Evolutionary conservation across 2,113 vertebrate genomes (phyloP).

Genomic region (Platysternon megacephalum): DNA sequence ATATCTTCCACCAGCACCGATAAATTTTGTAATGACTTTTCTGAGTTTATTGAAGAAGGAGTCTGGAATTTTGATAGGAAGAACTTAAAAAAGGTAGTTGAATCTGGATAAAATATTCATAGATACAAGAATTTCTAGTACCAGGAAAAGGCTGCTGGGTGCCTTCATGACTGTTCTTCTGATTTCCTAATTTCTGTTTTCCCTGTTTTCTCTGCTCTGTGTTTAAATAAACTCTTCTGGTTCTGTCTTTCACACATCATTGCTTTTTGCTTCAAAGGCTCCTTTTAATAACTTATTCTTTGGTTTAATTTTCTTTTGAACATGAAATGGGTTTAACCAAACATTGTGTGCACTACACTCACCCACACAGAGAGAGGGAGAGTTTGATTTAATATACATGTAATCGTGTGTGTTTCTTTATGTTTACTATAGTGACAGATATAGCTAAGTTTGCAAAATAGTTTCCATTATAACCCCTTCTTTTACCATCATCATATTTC

Average conservation of each 20-base stretch:
- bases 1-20: constrained; percentile 53
- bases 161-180: constrained; percentile 72
- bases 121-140: constrained; percentile 68
- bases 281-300: constrained; percentile 79
- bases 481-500: constrained; percentile 19
- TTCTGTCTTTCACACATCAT: constrained; percentile 81
- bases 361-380: constrained; percentile 44
- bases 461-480: background rate
- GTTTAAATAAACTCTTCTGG: constrained; percentile 80
- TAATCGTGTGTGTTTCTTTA: constrained; percentile 10
- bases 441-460: constrained; percentile 52
- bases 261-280: constrained; percentile 80
- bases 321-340: constrained; percentile 78
- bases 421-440: constrained; percentile 22
- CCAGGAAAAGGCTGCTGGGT: constrained; percentile 67
- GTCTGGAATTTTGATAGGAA: constrained; percentile 75
- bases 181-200: constrained; percentile 78
- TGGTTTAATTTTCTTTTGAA: constrained; percentile 79
- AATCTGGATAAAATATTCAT: constrained; percentile 77
- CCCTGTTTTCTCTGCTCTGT: constrained; percentile 63
- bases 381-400: constrained; percentile 27
- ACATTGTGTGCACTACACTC: constrained; percentile 61
- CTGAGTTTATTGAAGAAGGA: constrained; percentile 74
- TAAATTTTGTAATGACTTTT: constrained; percentile 61
- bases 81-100: constrained; percentile 74